Percentiles rank a stretch among this genome's conserved stretches.
These are phyloP conservation scores for Synanthedon myopaeformis DNA, from an alignment of 2,888 invertebrate species.

Conservation along the genomic window DNA sequence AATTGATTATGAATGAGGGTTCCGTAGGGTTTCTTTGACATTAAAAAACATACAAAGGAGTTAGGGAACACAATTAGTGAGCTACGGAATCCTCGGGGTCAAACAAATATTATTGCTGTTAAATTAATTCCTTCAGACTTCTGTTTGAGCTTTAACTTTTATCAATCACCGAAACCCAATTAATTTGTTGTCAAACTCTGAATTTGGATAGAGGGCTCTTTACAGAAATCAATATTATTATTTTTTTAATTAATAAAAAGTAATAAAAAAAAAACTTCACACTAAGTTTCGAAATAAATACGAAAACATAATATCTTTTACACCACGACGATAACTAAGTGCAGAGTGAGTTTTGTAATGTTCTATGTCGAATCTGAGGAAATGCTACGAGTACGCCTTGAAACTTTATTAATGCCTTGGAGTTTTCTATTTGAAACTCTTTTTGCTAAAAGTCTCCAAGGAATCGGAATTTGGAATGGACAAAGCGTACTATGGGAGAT, in stretches of 20 bases:
- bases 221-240: constrained; percentile 51
- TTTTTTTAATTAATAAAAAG: constrained; percentile 45
- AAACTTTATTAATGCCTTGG: neutral
- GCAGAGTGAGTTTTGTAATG: constrained; percentile 53
- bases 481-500: constrained; percentile 26
- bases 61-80: constrained; percentile 23
- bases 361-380: constrained; percentile 52
- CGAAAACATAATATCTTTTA: constrained; percentile 60
- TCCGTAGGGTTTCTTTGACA: constrained; percentile 37
- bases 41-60: constrained; percentile 13
- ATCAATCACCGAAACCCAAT: constrained; percentile 30
- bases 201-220: constrained; percentile 35
- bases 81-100: constrained; percentile 55
- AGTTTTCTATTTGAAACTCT: neutral
- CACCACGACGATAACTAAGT: constrained; percentile 70
- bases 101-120: constrained; percentile 15
- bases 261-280: constrained; percentile 50
- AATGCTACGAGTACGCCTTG: constrained; percentile 28
- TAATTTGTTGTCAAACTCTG: constrained; percentile 13
- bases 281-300: constrained; percentile 66
- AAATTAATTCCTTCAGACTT: constrained; percentile 26
- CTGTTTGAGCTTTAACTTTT: constrained; percentile 31
- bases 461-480: constrained; percentile 3
- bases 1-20: constrained; percentile 48
- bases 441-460: neutral